These are phyloP conservation scores for Carassius gibelio DNA, from an alignment of 2,113 vertebrate genomes.

Conservation along the genomic window DNA sequence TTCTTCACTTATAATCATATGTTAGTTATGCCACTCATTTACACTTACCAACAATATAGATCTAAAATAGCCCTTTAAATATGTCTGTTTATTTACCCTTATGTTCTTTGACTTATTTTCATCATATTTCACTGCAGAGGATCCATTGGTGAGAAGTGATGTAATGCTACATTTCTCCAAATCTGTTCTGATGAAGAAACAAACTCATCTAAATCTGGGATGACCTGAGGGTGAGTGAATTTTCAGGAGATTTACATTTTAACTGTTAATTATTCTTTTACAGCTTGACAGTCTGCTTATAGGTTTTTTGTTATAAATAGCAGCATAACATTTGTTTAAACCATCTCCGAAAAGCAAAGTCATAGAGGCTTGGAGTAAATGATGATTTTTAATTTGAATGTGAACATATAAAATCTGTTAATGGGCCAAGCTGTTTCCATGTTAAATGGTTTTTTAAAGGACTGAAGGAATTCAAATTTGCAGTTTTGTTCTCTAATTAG, in stretches of 20 bases:
- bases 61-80: not conserved
- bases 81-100: too few species aligned
- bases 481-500: not conserved
- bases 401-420: not conserved
- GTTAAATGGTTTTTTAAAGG: not conserved
- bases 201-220: too few species aligned
- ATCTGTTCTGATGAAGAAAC: too few species aligned
- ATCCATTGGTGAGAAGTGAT: too few species aligned
- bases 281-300: not conserved
- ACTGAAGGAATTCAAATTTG: not conserved
- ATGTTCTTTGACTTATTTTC: not conserved
- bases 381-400: not conserved
- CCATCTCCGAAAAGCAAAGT: not conserved
- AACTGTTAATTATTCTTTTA: not conserved
- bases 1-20: slow-evolving; percentile 21
- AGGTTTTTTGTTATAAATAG: not conserved
- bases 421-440: not conserved
- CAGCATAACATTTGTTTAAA: not conserved
- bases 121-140: too few species aligned
- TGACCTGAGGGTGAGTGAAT: too few species aligned
- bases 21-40: not conserved
- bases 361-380: not conserved
- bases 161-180: too few species aligned
- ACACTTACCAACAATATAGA: not conserved
- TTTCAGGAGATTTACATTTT: too few species aligned